Evolutionary conservation across 2,888 invertebrate species (phyloP), one percentile per base, ranked within the genome.

Genomic region (Brachyptera risi): DNA sequence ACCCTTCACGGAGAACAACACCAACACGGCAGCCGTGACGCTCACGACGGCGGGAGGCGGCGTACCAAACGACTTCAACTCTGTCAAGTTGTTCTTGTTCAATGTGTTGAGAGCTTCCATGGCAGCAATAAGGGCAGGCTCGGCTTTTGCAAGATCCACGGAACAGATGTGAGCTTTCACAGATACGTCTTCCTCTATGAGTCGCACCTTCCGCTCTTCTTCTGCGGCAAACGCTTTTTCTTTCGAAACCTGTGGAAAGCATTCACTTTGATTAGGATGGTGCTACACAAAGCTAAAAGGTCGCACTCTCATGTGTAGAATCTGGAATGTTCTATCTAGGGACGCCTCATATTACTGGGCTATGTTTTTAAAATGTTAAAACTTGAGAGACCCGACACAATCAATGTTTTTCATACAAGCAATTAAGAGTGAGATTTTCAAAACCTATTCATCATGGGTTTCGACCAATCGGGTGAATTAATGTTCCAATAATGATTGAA

Each of bases 21-120:
- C 91, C 67, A 94, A 80, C 2, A 96, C 95, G 5, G 94, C 95
- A 1, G 91, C 88, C 7, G 86, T 85, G 0, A 96, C 95, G 68
- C 85, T 89, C 0, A 90, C 87, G 0, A 96, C 96, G 58, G 92
- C 92, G 42, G 87, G 85, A 0, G 94, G 93, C 3, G 96, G 96
- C 3, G 92, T 85, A 0, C 93, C 92, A 73, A 96, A 96, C 0
- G 96, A 93, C 73, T 96, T 96, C 71, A 96, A 75, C 76, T 97
- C 96, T 0, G 96, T 96, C 66, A 96, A 76, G 74, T 96, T 96
- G 71, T 86, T 88, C 78, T 96, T 96, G 72, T 96, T 95, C 23
- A 96, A 76, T 0, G 96, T 96, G 71, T 96, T 90, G 56, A 96
- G 76, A 7, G 96, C 96, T 69, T 88, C 92, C 72, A 92, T 89